Conservation (phyloP, 2,797 vertebrate genomes). For the Protonibea diacanthus region DNA sequence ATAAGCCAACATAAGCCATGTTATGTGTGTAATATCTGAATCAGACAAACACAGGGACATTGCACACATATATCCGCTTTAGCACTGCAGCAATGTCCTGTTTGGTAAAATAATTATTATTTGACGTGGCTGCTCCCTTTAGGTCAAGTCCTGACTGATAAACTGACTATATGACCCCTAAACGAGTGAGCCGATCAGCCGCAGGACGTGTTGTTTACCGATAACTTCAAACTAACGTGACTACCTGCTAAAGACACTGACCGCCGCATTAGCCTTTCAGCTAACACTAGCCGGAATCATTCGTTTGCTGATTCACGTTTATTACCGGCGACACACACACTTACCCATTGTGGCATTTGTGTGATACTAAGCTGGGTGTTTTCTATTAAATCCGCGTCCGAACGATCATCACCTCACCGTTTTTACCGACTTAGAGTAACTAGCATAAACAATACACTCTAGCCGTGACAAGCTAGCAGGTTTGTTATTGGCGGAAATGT, state of each 20-base stretch:
- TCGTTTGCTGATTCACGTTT: slow-evolving; percentile 35
- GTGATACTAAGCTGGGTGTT: fast-evolving
- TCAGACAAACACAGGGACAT: background rate
- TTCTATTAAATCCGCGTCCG: background rate
- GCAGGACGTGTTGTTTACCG: slow-evolving; percentile 17
- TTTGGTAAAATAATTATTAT: background rate
- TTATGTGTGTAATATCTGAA: background rate
- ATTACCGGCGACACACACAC: background rate
- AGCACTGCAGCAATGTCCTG: background rate
- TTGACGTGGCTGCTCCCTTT: background rate
- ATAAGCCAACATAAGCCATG: background rate
- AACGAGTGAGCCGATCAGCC: background rate
- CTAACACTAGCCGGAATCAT: slow-evolving; percentile 49
- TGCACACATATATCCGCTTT: background rate
- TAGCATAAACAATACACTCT: slow-evolving; percentile 45
- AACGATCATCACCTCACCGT: background rate
- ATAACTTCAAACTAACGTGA: slow-evolving; percentile 16
- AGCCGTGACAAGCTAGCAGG: slow-evolving; percentile 41
- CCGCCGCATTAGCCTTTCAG: slow-evolving; percentile 56
- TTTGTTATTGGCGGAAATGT: slow-evolving; percentile 78
- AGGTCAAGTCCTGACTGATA: background rate
- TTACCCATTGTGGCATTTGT: slow-evolving; percentile 10
- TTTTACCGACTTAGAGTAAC: background rate
- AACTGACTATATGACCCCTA: background rate
- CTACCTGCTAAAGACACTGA: slow-evolving; percentile 10